phyloP scores from a whole-genome alignment of 2,797 vertebrate genomes.

The Salarias fasciatus region DNA sequence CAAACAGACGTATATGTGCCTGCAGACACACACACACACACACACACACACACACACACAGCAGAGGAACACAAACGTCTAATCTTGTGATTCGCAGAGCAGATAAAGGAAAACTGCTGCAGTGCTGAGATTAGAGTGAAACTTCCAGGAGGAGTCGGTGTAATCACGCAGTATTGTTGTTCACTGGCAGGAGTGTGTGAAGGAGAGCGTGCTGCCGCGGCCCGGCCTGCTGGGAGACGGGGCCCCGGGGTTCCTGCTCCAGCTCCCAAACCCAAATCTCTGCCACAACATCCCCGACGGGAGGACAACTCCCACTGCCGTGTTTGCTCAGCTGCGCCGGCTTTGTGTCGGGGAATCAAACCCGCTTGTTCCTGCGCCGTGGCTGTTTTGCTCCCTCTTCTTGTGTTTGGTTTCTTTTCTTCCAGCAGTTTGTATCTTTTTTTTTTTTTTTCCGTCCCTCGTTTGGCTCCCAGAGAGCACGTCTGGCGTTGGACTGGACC shows the following conservation, averaged over 20 bases:
- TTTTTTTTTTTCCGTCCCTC: constrained; percentile 72
- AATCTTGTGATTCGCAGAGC: constrained; percentile 15
- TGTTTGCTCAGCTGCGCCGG: constrained; percentile 84
- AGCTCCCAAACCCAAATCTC: constrained; percentile 68
- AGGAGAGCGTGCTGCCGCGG: constrained; percentile 66
- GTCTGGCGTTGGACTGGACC: constrained; percentile 42
- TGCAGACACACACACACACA: constrained; percentile 20
- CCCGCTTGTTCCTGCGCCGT: constrained; percentile 62
- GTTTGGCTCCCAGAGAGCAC: constrained; percentile 57
- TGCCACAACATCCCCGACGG: constrained; percentile 71
- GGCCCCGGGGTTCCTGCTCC: constrained; percentile 65
- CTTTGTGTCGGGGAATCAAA: constrained; percentile 72
- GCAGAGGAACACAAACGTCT: constrained; percentile 8
- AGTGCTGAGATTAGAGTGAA: constrained; percentile 18
- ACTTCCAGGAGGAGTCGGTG: constrained; percentile 12
- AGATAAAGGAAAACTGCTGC: constrained; percentile 23
- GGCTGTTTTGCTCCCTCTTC: constrained; percentile 70
- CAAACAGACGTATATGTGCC: constrained; percentile 22
- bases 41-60: constrained; percentile 9
- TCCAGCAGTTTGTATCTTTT: constrained; percentile 69
- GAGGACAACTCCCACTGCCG: constrained; percentile 72
- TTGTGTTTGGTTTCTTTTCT: constrained; percentile 78
- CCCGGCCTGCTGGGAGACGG: constrained; percentile 62
- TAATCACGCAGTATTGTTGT: not conserved
- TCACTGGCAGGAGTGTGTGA: constrained; percentile 14